A percentile compares a stretch with the other conserved stretches of the same genome.
Evolutionary conservation across 2,797 vertebrate species (phyloP).

Genomic region (Epinephelus malabaricus): DNA sequence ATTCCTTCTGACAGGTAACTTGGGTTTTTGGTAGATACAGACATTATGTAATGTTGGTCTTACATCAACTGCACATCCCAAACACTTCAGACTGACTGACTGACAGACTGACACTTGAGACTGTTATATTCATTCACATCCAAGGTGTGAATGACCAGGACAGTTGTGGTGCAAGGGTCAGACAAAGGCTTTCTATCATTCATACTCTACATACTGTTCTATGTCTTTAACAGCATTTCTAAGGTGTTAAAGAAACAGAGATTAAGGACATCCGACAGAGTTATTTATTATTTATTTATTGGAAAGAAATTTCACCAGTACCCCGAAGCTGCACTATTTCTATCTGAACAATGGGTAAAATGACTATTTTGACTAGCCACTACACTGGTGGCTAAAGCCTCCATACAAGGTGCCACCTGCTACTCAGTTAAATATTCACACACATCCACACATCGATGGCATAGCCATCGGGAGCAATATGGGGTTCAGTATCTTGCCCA

Average conservation of each 20-base stretch:
- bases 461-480: too few species aligned
- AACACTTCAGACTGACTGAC: background rate
- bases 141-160: background rate
- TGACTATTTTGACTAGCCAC: background rate
- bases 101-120: too few species aligned
- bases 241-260: background rate
- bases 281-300: background rate
- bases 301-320: background rate
- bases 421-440: too few species aligned
- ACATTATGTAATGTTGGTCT: background rate
- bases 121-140: slow-evolving; percentile 9
- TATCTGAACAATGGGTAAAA: background rate
- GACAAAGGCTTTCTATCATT: background rate
- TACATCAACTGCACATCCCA: background rate
- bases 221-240: background rate
- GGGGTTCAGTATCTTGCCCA: too few species aligned
- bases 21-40: slow-evolving; percentile 1
- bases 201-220: background rate
- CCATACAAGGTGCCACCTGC: too few species aligned
- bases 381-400: too few species aligned
- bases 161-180: background rate
- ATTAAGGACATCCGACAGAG: background rate
- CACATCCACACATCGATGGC: too few species aligned
- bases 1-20: slow-evolving; percentile 9
- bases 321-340: background rate